Evolutionary conservation across 2,797 vertebrate genomes (phyloP).

Genomic region (Salarias fasciatus): DNA sequence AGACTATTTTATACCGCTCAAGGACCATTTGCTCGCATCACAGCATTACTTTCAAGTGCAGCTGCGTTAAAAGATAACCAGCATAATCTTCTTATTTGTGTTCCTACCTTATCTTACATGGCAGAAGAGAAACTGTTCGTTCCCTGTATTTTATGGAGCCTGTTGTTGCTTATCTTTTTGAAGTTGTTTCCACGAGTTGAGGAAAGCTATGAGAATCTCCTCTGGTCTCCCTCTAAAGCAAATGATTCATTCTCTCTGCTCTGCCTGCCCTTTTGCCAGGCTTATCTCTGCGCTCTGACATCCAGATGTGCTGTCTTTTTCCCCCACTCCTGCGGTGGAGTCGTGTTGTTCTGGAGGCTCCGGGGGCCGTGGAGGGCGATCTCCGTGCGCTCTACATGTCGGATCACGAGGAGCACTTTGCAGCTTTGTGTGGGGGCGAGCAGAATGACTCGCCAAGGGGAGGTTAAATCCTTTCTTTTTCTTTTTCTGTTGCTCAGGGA

Average conservation of each 20-base stretch:
- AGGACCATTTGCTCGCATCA: slow-evolving; percentile 18
- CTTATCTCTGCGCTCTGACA: slow-evolving; percentile 70
- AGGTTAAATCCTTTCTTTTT: slow-evolving; percentile 44
- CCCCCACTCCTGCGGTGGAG: slow-evolving; percentile 53
- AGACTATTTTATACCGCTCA: slow-evolving; percentile 24
- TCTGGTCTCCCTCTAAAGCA: slow-evolving; percentile 55
- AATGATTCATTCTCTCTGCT: slow-evolving; percentile 63
- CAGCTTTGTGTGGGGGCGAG: slow-evolving; percentile 62
- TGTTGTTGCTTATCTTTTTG: slow-evolving; percentile 64
- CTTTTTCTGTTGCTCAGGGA: slow-evolving; percentile 26
- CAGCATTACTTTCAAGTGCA: slow-evolving; percentile 59
- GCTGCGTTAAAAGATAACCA: slow-evolving; percentile 59
- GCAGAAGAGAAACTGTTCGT: slow-evolving; percentile 40
- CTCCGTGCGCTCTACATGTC: slow-evolving; percentile 52
- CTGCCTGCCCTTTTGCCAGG: slow-evolving; percentile 52
- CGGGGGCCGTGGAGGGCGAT: slow-evolving; percentile 43
- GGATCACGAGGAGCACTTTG: slow-evolving; percentile 63
- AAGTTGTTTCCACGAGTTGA: slow-evolving; percentile 62
- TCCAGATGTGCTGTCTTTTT: slow-evolving; percentile 69
- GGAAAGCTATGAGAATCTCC: slow-evolving; percentile 37
- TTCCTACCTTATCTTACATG: slow-evolving; percentile 55
- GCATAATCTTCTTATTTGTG: slow-evolving; percentile 60
- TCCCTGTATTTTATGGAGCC: slow-evolving; percentile 57
- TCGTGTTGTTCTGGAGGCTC: slow-evolving; percentile 57
- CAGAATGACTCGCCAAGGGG: slow-evolving; percentile 64